Evolutionary conservation across 2,888 invertebrate genomes (phyloP), one percentile per base, ranked within the genome.

Genomic region (Graphium colonna): DNA sequence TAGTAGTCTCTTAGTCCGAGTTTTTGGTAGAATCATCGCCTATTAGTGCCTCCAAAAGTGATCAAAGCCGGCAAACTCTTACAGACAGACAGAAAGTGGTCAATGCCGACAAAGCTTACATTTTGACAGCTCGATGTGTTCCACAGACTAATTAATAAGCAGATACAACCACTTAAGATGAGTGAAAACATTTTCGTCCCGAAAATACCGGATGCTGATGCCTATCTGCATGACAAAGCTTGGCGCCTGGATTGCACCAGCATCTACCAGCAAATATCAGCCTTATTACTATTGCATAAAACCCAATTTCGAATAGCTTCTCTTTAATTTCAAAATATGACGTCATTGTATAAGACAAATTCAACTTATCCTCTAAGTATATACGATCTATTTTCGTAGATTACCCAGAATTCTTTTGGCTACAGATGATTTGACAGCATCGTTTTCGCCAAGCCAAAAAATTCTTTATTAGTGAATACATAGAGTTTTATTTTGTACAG

Each of bases 151-250:
- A 88, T 89, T 88, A 89, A 88, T 89, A 87, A 88, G 78, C 87
- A 89, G 89, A 88, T 88, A 87, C 87, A 88, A 81, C 85, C 88
- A 88, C 89, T 89, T 88, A 86, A 86, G 88, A 89, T 88, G 87
- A 87, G 83, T 85, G 80, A 84, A 85, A 89, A 88, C 87, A 85
- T 87, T 88, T 89, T 86, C 87, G 86, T 85, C 87, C 87, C 82
- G 76, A 88, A 89, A 84, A 84, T 80, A 86, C 86, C 89, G 89
- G 89, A 89, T 83, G 83, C 79, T 82, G 88, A 89, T 89, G 65
- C 21, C 76, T 80, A 89, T 88, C 87, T 80, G 75, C 79, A 87
- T 87, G 88, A 87, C 87, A 88, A 86, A 84, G 88, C 86, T 74
- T 79, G 86, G 89, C 89, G 89, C 89, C 86, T 82, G 63, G 70